Evolutionary conservation across 1,140 invertebrate species (phyloP).

Genomic region (Lucilia sericata): DNA sequence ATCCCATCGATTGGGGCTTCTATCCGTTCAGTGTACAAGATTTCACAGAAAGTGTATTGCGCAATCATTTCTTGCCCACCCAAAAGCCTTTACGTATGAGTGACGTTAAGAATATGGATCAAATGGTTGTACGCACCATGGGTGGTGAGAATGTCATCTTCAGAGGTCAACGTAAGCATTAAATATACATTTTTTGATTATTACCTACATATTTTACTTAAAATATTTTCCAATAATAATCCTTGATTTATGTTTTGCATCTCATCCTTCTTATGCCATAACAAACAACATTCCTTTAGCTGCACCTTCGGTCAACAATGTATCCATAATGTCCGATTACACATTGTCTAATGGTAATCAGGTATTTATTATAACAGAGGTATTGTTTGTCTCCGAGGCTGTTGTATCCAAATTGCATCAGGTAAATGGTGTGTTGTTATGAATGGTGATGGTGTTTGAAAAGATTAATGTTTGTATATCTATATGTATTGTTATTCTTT

Average conservation of each 20-base stretch:
- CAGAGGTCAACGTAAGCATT: slow-evolving; percentile 70
- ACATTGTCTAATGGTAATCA: slow-evolving; percentile 72
- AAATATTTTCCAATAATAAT: slow-evolving; percentile 16
- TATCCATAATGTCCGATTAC: slow-evolving; percentile 72
- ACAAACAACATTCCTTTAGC: slow-evolving; percentile 57
- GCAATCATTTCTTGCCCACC: slow-evolving; percentile 75
- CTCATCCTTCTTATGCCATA: neutral
- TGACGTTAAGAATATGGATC: slow-evolving; percentile 69
- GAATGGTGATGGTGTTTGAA: slow-evolving; percentile 41
- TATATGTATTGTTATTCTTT: slow-evolving; percentile 29
- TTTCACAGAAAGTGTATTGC: slow-evolving; percentile 74
- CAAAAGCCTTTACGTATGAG: slow-evolving; percentile 70
- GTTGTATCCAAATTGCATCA: slow-evolving; percentile 73
- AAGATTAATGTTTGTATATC: neutral
- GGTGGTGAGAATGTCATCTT: slow-evolving; percentile 72
- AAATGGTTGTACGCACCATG: slow-evolving; percentile 70
- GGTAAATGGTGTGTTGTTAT: slow-evolving; percentile 55
- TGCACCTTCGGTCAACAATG: slow-evolving; percentile 71
- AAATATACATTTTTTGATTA: slow-evolving; percentile 32
- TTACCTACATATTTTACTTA: neutral
- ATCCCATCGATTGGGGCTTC: slow-evolving; percentile 78
- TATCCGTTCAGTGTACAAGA: slow-evolving; percentile 77
- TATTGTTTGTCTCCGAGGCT: slow-evolving; percentile 73
- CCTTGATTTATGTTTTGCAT: slow-evolving; percentile 15
- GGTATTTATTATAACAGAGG: slow-evolving; percentile 74